Conservation (phyloP, 2,888 invertebrate species). For the Nomada goodeniana region DNA sequence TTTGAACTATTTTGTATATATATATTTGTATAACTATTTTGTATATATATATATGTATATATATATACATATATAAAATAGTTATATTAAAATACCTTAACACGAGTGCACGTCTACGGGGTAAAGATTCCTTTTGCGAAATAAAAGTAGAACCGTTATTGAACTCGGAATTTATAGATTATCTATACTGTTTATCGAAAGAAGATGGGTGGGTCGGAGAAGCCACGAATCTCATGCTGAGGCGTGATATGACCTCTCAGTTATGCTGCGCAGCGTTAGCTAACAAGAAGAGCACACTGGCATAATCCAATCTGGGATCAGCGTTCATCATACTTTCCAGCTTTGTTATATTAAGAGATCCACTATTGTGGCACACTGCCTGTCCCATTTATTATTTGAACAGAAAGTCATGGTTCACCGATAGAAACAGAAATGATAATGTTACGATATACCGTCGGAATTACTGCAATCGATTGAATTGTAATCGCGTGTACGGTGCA, state of each 20-base stretch:
- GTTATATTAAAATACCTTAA: no score
- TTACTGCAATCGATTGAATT: not conserved
- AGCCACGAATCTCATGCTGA: constrained; percentile 50
- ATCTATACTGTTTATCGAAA: constrained; percentile 44
- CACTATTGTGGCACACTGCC: not conserved
- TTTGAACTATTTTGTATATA: no score
- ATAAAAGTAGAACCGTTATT: constrained; percentile 17
- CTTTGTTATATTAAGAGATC: constrained; percentile 2
- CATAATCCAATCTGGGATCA: constrained; percentile 62
- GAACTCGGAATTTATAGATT: constrained; percentile 35
- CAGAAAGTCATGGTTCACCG: no score
- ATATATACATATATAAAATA: no score
- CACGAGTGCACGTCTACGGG: no score
- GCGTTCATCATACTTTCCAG: constrained; percentile 46
- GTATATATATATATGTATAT: no score
- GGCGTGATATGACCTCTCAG: constrained; percentile 70
- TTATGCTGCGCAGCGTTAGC: constrained; percentile 71
- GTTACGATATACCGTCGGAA: no score
- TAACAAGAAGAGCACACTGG: constrained; percentile 62
- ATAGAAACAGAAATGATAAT: no score
- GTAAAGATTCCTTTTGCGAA: not conserved
- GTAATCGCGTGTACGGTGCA: not conserved
- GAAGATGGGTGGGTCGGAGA: constrained; percentile 59
- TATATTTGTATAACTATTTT: no score
- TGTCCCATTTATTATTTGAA: not conserved